Percentiles rank a stretch among this genome's conserved stretches.
Evolutionary conservation across 2,113 vertebrate species (phyloP).

Genomic region (Ammodytes marinus): DNA sequence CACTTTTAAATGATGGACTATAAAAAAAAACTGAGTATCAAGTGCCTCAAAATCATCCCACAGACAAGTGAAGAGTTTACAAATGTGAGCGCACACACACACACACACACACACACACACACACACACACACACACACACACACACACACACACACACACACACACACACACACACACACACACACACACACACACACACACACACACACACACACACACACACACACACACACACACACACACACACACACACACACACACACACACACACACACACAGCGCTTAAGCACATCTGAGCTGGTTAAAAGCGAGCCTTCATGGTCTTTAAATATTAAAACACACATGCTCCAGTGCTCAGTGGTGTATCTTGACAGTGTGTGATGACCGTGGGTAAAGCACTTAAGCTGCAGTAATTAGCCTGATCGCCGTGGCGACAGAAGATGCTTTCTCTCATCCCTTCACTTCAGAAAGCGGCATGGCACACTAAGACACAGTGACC

Average conservation of each 20-base stretch:
- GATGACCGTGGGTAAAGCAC: constrained; percentile 86
- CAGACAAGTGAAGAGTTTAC: constrained; percentile 46
- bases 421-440: constrained; percentile 82
- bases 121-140: neutral
- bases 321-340: constrained; percentile 74
- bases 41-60: constrained; percentile 63
- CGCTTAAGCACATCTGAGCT: too few species aligned
- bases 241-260: too few species aligned
- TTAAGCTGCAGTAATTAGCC: constrained; percentile 89
- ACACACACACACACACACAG: too few species aligned
- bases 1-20: constrained; percentile 61
- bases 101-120: constrained; percentile 19
- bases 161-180: too few species aligned
- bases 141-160: constrained; percentile 12
- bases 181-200: too few species aligned
- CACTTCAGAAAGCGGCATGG: constrained; percentile 82
- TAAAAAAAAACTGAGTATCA: constrained; percentile 67
- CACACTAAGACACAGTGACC: constrained; percentile 62
- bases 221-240: too few species aligned
- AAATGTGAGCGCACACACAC: constrained; percentile 16
- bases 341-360: constrained; percentile 69
- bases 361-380: constrained; percentile 83
- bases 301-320: constrained; percentile 71
- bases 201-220: too few species aligned
- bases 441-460: constrained; percentile 83